phyloP scores from a whole-genome alignment of 2,888 invertebrate species.

The Ectemnius lituratus region DNA sequence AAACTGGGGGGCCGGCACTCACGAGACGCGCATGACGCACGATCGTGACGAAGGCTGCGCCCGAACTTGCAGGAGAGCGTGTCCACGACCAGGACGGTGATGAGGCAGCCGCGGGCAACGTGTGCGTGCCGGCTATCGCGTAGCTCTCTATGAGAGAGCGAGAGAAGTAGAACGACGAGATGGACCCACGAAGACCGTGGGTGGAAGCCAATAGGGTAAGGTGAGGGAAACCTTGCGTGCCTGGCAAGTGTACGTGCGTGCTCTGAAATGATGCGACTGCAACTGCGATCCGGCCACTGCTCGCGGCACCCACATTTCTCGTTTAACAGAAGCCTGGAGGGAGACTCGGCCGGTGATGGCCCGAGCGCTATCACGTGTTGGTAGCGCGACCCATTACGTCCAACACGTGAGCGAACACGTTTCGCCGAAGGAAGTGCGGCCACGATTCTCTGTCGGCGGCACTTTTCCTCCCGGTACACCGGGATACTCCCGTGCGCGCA shows the following conservation, averaged over 20 bases:
- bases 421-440: conserved; percentile 28
- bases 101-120: neutral
- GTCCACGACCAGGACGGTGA: neutral
- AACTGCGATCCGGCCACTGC: conserved; percentile 51
- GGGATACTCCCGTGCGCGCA: neutral
- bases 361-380: conserved; percentile 66
- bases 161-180: neutral
- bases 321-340: conserved; percentile 48
- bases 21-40: conserved; percentile 7
- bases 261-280: conserved; percentile 48
- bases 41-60: conserved; percentile 9
- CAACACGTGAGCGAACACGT: conserved; percentile 71
- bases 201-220: neutral
- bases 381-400: conserved; percentile 62
- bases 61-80: conserved; percentile 1
- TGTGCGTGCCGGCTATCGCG: conserved; percentile 7
- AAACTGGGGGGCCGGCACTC: conserved; percentile 1
- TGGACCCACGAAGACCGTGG: conserved; percentile 3
- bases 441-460: conserved; percentile 33
- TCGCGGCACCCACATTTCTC: conserved; percentile 52
- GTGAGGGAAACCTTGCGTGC: neutral
- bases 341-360: conserved; percentile 58
- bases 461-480: conserved; percentile 15
- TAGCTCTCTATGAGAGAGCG: neutral
- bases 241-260: conserved; percentile 33